A percentile compares a stretch with the other conserved stretches of the same genome.
Conservation (phyloP, 2,797 vertebrate genomes). For the Myripristis murdjan region DNA sequence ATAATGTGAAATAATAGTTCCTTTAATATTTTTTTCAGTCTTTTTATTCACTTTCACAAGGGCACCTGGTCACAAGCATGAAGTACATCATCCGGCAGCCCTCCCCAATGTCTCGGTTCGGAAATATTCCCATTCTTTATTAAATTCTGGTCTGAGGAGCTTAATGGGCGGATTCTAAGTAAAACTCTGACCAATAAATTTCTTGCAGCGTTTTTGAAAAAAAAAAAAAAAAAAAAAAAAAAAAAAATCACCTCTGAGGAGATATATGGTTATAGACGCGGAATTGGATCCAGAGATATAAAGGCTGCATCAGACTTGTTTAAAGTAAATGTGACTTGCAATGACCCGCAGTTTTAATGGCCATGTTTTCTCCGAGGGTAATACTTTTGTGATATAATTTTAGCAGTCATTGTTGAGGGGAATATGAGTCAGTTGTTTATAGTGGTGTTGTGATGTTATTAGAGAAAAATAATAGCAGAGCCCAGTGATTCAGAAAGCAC, state of each 20-base stretch:
- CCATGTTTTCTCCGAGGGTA: conserved; percentile 43
- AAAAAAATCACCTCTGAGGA: conserved; percentile 26
- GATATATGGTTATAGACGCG: conserved; percentile 14
- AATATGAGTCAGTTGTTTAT: conserved; percentile 70
- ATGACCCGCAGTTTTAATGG: conserved; percentile 49
- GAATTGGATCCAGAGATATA: conserved; percentile 40
- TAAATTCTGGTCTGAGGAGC: too few relatives aligned
- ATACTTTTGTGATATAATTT: conserved; percentile 60
- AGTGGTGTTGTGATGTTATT: conserved; percentile 69
- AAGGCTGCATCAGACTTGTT: conserved; percentile 49
- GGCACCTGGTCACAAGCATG: not conserved
- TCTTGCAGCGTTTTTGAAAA: not conserved
- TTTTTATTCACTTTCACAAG: not conserved
- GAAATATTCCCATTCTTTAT: too few relatives aligned
- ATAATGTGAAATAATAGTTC: too few relatives aligned
- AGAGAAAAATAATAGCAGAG: conserved; percentile 76
- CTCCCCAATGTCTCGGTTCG: not conserved
- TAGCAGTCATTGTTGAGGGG: conserved; percentile 47
- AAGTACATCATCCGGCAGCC: not conserved
- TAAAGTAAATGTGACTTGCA: conserved; percentile 48
- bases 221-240: too few relatives aligned
- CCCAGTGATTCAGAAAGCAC: conserved; percentile 79
- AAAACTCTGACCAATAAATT: not conserved
- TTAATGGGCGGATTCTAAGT: conserved; percentile 11
- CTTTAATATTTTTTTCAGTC: not conserved